phyloP scores from a whole-genome alignment of 2,797 vertebrate genomes.

The Adelosebastes latens region DNA sequence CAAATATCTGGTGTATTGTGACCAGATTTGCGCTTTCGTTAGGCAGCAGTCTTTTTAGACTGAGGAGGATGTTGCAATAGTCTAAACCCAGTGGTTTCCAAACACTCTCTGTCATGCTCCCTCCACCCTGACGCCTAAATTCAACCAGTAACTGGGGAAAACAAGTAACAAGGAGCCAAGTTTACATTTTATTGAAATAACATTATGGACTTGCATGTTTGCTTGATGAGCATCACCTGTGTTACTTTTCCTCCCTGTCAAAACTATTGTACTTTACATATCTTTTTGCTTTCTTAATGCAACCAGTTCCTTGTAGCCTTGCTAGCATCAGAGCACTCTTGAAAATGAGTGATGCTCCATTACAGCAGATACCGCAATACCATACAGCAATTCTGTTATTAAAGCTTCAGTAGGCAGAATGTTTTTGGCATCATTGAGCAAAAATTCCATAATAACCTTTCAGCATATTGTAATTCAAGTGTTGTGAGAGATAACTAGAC shows the following conservation, averaged over 20 bases:
- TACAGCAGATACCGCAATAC: neutral
- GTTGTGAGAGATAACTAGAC: too few species aligned
- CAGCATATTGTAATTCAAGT: too few species aligned
- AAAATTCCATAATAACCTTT: too few species aligned
- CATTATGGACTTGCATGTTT: neutral
- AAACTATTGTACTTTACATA: neutral
- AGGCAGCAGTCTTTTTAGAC: neutral
- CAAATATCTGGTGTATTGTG: neutral
- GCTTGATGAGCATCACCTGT: neutral
- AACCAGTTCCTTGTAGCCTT: neutral
- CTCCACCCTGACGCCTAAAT: neutral
- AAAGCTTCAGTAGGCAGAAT: too few species aligned
- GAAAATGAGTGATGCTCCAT: neutral
- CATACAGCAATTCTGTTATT: neutral
- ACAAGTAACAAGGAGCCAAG: too few species aligned
- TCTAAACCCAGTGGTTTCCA: neutral
- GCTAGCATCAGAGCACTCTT: neutral
- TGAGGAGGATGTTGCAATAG: neutral
- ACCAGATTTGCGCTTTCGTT: neutral
- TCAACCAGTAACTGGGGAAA: neutral
- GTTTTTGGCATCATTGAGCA: too few species aligned
- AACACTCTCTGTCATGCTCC: neutral
- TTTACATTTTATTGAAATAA: too few species aligned
- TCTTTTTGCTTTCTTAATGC: neutral
- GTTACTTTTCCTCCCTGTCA: neutral